Percentiles rank a stretch among this genome's conserved stretches.
Evolutionary conservation across 2,888 invertebrate genomes (phyloP).

Genomic region (Microctonus hyperodae): DNA sequence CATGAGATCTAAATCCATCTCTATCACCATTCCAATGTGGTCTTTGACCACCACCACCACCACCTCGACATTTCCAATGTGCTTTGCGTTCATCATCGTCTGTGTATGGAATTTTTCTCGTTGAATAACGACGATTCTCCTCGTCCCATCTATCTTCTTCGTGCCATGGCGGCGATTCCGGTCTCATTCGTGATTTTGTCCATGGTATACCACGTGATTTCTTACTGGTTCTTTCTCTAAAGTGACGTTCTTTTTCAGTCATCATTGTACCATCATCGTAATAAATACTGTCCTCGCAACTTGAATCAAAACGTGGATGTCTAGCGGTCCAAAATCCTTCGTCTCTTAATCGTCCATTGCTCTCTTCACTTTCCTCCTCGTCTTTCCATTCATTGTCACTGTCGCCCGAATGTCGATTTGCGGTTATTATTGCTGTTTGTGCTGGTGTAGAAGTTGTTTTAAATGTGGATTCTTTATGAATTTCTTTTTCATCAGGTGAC

Average conservation of each 20-base stretch:
- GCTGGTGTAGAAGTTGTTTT: conserved; percentile 43
- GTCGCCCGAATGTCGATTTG: conserved; percentile 65
- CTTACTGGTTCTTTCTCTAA: conserved; percentile 48
- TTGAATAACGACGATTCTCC: conserved; percentile 49
- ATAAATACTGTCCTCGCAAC: conserved; percentile 48
- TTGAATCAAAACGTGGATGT: conserved; percentile 50
- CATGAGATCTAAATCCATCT: conserved; percentile 36
- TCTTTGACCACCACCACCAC: conserved; percentile 46
- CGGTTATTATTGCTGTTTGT: conserved; percentile 50
- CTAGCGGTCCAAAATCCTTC: conserved; percentile 60
- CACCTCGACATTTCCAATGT: conserved; percentile 56
- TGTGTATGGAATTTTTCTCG: conserved; percentile 54
- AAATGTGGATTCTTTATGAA: conserved; percentile 60
- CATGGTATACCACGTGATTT: conserved; percentile 56
- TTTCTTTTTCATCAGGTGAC: conserved; percentile 79
- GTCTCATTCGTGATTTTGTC: conserved; percentile 67
- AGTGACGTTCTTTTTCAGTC: conserved; percentile 52
- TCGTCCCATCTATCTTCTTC: conserved; percentile 66
- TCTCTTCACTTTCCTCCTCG: conserved; percentile 63
- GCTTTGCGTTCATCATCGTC: conserved; percentile 56
- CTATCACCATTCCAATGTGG: conserved; percentile 51
- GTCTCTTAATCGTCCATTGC: conserved; percentile 56
- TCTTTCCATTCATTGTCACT: conserved; percentile 62
- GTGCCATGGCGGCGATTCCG: conserved; percentile 82
- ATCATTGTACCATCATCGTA: conserved; percentile 48